Percentiles rank a stretch among this genome's conserved stretches.
These are phyloP conservation scores for Rambutsinella grinnellia DNA, from an alignment of 2,888 invertebrate species.

Conservation along the genomic window DNA sequence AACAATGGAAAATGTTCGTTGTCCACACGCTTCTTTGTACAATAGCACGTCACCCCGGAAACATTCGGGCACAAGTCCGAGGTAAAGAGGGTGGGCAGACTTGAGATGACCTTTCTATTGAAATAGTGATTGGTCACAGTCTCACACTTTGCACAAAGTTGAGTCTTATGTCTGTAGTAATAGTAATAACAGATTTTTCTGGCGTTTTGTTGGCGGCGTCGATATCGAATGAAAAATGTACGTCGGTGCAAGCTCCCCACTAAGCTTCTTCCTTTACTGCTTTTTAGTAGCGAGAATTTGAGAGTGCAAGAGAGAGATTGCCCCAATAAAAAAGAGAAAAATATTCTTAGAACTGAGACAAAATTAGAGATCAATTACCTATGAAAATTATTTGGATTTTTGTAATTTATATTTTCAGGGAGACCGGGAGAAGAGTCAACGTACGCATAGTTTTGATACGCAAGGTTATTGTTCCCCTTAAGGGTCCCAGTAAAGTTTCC, in stretches of 20 bases:
- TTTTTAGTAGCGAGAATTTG: too few species aligned
- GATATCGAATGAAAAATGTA: not conserved
- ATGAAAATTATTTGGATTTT: slow-evolving; percentile 55
- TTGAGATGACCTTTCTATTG: slow-evolving; percentile 26
- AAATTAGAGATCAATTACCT: slow-evolving; percentile 29
- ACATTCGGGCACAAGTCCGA: slow-evolving; percentile 5
- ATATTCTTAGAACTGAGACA: not conserved
- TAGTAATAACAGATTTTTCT: slow-evolving; percentile 25
- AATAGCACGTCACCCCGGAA: slow-evolving; percentile 14
- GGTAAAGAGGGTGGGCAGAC: slow-evolving; percentile 38
- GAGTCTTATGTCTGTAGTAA: slow-evolving; percentile 11
- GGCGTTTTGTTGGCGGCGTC: slow-evolving; percentile 7
- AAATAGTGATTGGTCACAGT: slow-evolving; percentile 11
- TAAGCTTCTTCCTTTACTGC: slow-evolving; percentile 31
- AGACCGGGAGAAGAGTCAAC: slow-evolving; percentile 60
- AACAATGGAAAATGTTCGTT: too few species aligned
- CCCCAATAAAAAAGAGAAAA: slow-evolving; percentile 22
- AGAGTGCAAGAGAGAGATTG: slow-evolving; percentile 13
- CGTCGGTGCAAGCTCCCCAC: slow-evolving; percentile 23
- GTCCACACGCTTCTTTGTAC: not conserved
- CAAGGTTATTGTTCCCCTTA: slow-evolving; percentile 57
- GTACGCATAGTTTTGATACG: slow-evolving; percentile 64
- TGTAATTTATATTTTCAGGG: slow-evolving; percentile 51
- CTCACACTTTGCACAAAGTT: slow-evolving; percentile 25
- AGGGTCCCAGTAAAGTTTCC: slow-evolving; percentile 56